Evolutionary conservation across 2,113 vertebrate genomes (phyloP).

Genomic region (Pelusios castaneus): DNA sequence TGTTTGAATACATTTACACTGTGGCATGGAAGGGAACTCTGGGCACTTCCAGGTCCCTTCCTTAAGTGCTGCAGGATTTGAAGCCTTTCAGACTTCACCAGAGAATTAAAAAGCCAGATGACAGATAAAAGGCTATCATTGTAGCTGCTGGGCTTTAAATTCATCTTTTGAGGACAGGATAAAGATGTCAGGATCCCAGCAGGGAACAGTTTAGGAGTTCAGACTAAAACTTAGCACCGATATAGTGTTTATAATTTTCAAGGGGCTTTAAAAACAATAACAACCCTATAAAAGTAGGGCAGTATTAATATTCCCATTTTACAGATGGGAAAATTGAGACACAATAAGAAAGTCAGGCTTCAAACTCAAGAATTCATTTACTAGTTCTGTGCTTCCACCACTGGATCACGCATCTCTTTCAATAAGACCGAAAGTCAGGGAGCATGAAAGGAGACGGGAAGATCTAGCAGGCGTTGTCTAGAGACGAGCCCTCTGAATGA

Average conservation of each 20-base stretch:
- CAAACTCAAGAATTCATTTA: neutral
- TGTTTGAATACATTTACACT: neutral
- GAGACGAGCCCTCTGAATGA: neutral
- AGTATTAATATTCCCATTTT: neutral
- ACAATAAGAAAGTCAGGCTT: neutral
- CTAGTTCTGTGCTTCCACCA: neutral
- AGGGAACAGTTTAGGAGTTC: neutral
- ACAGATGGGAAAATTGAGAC: neutral
- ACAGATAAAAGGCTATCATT: neutral
- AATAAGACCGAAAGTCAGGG: neutral
- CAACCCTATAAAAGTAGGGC: neutral
- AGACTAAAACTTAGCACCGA: neutral
- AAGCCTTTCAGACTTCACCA: neutral
- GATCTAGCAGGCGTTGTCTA: neutral
- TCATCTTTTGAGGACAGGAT: neutral
- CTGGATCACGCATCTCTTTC: neutral
- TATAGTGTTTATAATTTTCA: neutral
- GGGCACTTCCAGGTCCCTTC: neutral
- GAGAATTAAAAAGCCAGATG: neutral
- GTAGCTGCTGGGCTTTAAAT: neutral
- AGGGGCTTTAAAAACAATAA: neutral
- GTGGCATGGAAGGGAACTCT: neutral
- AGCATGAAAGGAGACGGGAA: neutral
- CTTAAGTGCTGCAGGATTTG: neutral
- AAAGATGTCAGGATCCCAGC: neutral